A percentile compares a stretch with the other conserved stretches of the same genome.
Conservation (phyloP, 2,113 vertebrate genomes). For the Actinemys pallida region DNA sequence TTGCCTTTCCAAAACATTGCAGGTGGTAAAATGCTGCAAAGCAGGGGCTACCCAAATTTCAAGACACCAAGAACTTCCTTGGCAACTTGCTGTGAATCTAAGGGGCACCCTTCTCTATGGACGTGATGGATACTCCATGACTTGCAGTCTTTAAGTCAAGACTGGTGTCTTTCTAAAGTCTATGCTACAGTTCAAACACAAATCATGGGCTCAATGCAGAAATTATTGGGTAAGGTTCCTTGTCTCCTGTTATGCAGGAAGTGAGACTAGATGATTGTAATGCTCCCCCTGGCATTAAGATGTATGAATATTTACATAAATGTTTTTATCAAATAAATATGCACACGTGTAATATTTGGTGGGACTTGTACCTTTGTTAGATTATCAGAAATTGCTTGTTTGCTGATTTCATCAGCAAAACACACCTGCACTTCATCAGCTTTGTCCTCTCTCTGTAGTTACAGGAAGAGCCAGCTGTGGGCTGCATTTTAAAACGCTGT, state of each 20-base stretch:
- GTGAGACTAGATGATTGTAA: neutral
- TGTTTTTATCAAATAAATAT: neutral
- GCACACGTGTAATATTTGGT: fast-evolving
- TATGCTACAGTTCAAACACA: neutral
- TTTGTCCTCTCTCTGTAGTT: neutral
- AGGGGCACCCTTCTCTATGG: neutral
- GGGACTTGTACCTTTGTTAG: neutral
- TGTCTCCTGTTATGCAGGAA: neutral
- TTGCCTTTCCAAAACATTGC: neutral
- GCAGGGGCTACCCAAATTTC: neutral
- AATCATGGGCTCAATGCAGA: neutral
- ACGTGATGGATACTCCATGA: neutral
- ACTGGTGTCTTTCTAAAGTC: neutral
- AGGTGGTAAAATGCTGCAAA: neutral
- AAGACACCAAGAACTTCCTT: neutral
- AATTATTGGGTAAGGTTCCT: neutral
- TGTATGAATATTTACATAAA: neutral
- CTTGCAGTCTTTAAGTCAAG: neutral
- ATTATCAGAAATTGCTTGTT: neutral
- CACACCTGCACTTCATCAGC: neutral
- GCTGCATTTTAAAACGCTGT: neutral
- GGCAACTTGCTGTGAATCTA: neutral
- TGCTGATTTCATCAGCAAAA: neutral
- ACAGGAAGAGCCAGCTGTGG: neutral
- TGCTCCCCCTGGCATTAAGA: neutral